A percentile compares a stretch with the other conserved stretches of the same genome.
Conservation (phyloP, 2,888 invertebrate species). For the Ceramica pisi region DNA sequence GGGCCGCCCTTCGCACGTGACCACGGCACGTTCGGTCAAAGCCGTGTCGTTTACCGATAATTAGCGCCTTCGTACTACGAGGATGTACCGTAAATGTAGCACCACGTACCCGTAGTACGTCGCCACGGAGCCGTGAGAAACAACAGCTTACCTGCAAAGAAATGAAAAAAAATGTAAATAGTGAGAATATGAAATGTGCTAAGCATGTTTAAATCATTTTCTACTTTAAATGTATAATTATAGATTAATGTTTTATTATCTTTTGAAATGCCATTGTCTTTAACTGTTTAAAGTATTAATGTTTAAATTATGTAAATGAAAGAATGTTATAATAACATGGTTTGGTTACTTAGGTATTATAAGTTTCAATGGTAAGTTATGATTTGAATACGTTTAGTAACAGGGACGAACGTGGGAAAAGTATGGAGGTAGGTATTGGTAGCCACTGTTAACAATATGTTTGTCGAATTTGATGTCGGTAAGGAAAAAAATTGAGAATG, state of each 20-base stretch:
- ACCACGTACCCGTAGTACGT: background rate
- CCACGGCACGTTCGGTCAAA: conserved; percentile 2
- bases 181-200: conserved; percentile 8
- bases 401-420: background rate
- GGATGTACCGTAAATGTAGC: conserved; percentile 31
- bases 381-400: background rate
- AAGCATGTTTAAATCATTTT: conserved; percentile 2
- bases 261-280: conserved; percentile 5
- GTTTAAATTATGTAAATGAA: background rate
- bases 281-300: background rate
- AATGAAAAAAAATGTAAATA: conserved; percentile 16
- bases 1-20: conserved; percentile 17
- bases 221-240: conserved; percentile 12
- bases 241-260: conserved; percentile 1
- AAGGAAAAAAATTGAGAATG: too few relatives aligned
- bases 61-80: conserved; percentile 9
- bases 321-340: background rate
- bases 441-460: too few relatives aligned
- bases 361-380: background rate
- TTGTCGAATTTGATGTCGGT: background rate
- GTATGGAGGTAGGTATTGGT: background rate
- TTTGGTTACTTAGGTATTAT: conserved; percentile 1
- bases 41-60: conserved; percentile 16
- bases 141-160: conserved; percentile 52
- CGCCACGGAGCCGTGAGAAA: conserved; percentile 20